A percentile compares a stretch with the other conserved stretches of the same genome.
phyloP scores from a whole-genome alignment of 2,113 vertebrate species.

The Pedetes capensis region DNA sequence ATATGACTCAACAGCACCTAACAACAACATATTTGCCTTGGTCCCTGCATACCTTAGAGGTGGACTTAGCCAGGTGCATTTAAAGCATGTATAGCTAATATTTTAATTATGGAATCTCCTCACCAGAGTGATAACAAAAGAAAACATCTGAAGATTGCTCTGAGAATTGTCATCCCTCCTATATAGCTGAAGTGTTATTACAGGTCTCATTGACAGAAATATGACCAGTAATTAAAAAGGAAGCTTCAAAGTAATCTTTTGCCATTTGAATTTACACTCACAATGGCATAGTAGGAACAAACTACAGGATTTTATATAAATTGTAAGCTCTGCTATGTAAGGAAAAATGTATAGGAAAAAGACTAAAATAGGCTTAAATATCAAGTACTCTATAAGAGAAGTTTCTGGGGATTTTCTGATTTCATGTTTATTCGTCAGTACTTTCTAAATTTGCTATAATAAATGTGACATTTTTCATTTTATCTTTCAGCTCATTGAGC shows the following conservation, averaged over 20 bases:
- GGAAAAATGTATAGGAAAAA: not conserved
- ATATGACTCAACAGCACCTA: too few species aligned
- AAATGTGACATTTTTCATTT: constrained; percentile 1
- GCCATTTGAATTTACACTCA: not conserved
- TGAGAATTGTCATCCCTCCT: not conserved
- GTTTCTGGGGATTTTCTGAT: not conserved
- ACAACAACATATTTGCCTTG: too few species aligned
- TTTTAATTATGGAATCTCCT: not conserved
- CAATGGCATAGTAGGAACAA: not conserved
- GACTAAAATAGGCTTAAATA: not conserved
- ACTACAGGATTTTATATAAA: not conserved
- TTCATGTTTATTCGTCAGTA: not conserved
- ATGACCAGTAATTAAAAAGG: not conserved
- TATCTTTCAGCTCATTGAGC: not conserved
- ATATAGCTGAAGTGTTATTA: not conserved
- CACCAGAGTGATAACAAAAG: not conserved
- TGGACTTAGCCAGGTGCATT: not conserved
- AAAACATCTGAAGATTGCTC: not conserved
- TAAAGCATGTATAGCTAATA: not conserved
- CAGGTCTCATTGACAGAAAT: not conserved
- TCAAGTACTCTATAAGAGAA: not conserved
- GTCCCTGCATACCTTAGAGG: not conserved
- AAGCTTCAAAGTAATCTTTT: not conserved
- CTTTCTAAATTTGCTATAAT: constrained; percentile 29
- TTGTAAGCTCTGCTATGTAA: not conserved